phyloP scores from a whole-genome alignment of 2,113 vertebrate genomes.

The Etheostoma spectabile region DNA sequence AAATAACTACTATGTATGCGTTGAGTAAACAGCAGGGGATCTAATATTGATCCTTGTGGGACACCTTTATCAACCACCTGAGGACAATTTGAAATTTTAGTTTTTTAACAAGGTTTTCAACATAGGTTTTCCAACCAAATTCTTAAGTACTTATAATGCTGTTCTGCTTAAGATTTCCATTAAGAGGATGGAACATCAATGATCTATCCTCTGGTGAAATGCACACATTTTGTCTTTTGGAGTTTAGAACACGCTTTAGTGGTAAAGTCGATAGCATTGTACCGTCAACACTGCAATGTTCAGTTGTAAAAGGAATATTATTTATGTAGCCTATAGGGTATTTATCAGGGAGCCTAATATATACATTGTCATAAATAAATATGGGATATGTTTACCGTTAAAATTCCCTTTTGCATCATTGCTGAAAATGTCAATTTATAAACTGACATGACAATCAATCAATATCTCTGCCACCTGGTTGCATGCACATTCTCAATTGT shows the following conservation, averaged over 20 bases:
- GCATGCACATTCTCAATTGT: background rate
- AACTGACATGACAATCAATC: background rate
- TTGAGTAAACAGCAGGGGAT: background rate
- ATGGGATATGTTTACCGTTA: background rate
- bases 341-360: no score
- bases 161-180: background rate
- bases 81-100: background rate
- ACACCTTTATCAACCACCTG: background rate
- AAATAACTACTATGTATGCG: background rate
- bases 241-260: background rate
- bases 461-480: background rate
- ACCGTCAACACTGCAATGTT: background rate
- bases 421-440: background rate
- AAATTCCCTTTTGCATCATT: no score
- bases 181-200: no score
- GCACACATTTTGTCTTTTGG: no score
- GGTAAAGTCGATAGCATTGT: no score
- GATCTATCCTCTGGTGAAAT: no score
- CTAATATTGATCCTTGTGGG: background rate
- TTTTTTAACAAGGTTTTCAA: background rate
- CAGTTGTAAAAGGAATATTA: background rate
- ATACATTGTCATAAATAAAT: no score
- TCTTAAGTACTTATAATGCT: background rate
- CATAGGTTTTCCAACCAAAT: background rate
- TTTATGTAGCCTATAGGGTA: background rate